phyloP scores from a whole-genome alignment of 2,113 vertebrate species.

The Muscicapa adusta region DNA sequence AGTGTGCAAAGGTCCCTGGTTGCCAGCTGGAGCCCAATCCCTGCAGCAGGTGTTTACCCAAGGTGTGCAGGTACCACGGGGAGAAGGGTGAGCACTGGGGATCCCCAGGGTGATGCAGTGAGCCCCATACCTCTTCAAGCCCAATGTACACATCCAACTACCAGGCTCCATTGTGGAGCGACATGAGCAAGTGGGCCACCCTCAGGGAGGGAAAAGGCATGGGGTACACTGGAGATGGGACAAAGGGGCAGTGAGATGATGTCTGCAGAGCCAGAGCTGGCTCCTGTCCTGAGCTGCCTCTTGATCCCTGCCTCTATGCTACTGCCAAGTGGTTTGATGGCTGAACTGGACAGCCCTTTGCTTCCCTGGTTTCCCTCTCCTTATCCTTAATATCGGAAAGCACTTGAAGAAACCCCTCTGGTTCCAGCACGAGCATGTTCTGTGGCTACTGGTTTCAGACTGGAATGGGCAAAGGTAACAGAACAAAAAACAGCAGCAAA shows the following conservation, averaged over 20 bases:
- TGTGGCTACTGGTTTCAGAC: not conserved
- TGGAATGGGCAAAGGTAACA: not conserved
- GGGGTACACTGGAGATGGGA: not conserved
- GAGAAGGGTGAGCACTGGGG: not conserved
- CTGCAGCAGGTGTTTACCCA: not conserved
- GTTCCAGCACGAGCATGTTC: not conserved
- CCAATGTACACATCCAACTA: rapidly evolving
- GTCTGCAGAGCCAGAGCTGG: not conserved
- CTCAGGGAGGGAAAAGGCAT: not conserved
- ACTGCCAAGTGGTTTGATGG: rapidly evolving
- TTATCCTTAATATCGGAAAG: not conserved
- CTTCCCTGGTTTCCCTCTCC: not conserved
- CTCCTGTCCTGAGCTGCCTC: not conserved
- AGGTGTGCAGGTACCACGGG: not conserved
- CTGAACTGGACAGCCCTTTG: not conserved
- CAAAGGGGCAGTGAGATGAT: not conserved
- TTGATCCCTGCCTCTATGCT: not conserved
- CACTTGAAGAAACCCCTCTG: not conserved
- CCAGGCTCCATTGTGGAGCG: not conserved
- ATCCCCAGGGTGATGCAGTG: rapidly evolving
- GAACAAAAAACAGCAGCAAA: not conserved
- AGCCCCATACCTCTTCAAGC: not conserved
- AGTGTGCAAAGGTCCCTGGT: not conserved
- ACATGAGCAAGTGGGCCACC: not conserved
- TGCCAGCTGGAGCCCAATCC: not conserved